Evolutionary conservation across 2,113 vertebrate genomes (phyloP).

Genomic region (Anthoscopus minutus): DNA sequence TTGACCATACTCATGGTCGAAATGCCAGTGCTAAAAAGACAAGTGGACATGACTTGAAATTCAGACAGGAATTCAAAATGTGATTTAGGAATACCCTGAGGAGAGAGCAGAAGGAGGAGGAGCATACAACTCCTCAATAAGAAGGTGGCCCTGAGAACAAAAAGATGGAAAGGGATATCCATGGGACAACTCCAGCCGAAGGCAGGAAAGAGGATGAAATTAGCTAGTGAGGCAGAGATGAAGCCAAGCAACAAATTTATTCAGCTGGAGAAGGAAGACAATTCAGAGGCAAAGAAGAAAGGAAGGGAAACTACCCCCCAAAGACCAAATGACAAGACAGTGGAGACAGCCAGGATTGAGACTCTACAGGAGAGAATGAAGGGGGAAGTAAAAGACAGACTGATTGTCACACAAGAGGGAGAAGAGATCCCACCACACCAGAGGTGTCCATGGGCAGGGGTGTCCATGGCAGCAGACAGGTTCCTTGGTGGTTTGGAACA

Average conservation of each 20-base stretch:
- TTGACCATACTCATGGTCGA: background rate
- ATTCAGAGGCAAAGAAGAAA: conserved; percentile 34
- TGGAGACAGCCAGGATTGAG: background rate
- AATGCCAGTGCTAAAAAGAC: background rate
- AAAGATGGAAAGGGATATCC: background rate
- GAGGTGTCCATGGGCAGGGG: background rate
- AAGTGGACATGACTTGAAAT: background rate
- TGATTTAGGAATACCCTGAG: background rate
- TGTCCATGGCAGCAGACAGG: background rate
- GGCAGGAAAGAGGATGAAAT: background rate
- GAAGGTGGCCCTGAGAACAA: background rate
- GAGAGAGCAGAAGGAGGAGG: background rate
- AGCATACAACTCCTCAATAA: background rate
- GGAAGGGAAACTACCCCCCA: background rate
- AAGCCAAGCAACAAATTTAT: background rate
- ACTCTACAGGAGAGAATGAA: background rate
- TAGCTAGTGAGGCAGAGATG: background rate
- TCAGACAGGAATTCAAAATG: background rate
- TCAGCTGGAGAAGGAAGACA: background rate
- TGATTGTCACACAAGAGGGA: background rate
- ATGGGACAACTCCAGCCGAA: background rate
- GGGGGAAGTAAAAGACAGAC: background rate
- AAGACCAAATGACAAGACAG: conserved; percentile 8
- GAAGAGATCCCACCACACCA: background rate
- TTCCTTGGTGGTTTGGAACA: background rate